Evolutionary conservation across 2,113 vertebrate genomes (phyloP).

Genomic region (Cottus gobio): DNA sequence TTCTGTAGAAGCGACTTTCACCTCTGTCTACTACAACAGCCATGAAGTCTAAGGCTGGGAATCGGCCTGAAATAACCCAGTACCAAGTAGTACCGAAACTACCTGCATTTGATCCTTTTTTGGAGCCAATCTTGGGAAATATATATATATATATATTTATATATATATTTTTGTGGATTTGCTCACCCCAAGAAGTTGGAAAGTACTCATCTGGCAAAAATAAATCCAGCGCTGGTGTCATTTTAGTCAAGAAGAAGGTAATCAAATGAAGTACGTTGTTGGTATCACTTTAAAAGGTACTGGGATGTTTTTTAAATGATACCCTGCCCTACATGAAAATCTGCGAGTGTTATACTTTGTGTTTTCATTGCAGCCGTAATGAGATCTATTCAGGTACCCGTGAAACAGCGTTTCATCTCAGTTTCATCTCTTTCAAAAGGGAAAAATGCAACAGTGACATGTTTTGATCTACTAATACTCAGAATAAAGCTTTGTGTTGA

Average conservation of each 20-base stretch:
- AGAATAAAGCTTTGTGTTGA: conserved; percentile 3
- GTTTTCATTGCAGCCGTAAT: conserved; percentile 21
- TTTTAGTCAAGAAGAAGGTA: no score
- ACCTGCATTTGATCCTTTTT: background rate
- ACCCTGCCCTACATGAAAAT: background rate
- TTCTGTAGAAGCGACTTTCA: background rate
- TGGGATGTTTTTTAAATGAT: background rate
- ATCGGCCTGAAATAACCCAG: background rate
- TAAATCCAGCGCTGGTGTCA: no score
- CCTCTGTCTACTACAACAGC: background rate
- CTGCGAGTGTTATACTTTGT: background rate
- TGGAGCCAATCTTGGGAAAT: no score
- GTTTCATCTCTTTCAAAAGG: background rate
- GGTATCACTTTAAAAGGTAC: no score
- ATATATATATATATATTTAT: no score
- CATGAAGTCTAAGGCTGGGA: background rate
- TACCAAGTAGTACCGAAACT: background rate
- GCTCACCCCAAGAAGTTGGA: background rate
- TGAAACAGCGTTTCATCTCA: conserved; percentile 2
- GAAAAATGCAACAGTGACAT: background rate
- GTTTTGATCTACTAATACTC: background rate
- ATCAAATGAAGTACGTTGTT: no score
- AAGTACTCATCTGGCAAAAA: background rate
- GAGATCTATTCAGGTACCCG: conserved; percentile 23
- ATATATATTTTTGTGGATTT: background rate